phyloP scores from a whole-genome alignment of 2,797 vertebrate genomes.

The Leucoraja ocellata region DNA sequence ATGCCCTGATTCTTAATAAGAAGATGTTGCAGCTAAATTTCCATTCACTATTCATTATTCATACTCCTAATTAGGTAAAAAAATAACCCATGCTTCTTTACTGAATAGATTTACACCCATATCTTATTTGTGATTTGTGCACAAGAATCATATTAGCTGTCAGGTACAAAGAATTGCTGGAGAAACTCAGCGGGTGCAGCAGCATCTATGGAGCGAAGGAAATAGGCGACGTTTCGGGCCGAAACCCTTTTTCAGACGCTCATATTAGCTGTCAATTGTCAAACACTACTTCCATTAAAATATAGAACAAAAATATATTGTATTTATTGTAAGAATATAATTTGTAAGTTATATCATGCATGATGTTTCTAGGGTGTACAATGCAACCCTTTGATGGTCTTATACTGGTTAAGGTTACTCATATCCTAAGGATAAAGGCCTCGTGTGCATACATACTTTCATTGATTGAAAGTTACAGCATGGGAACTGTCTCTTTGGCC shows the following conservation, averaged over 20 bases:
- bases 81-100: neutral
- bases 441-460: too few species aligned
- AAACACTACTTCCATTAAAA: neutral
- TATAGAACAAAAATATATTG: neutral
- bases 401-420: neutral
- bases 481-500: too few species aligned
- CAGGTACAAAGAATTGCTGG: too few species aligned
- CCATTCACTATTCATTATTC: slow-evolving; percentile 10
- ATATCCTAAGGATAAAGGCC: too few species aligned
- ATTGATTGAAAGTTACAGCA: too few species aligned
- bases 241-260: too few species aligned
- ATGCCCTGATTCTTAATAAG: neutral
- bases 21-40: neutral
- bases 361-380: neutral
- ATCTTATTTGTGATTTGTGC: neutral
- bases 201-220: too few species aligned
- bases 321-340: neutral
- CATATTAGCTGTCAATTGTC: neutral
- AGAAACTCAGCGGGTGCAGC: too few species aligned
- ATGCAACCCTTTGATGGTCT: neutral
- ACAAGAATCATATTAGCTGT: neutral
- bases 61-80: neutral
- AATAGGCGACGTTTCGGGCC: too few species aligned
- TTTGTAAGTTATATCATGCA: neutral
- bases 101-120: neutral